A percentile compares a stretch with the other conserved stretches of the same genome.
These are phyloP conservation scores for Agelastica alni DNA, from an alignment of 2,888 invertebrate species.

Conservation along the genomic window DNA sequence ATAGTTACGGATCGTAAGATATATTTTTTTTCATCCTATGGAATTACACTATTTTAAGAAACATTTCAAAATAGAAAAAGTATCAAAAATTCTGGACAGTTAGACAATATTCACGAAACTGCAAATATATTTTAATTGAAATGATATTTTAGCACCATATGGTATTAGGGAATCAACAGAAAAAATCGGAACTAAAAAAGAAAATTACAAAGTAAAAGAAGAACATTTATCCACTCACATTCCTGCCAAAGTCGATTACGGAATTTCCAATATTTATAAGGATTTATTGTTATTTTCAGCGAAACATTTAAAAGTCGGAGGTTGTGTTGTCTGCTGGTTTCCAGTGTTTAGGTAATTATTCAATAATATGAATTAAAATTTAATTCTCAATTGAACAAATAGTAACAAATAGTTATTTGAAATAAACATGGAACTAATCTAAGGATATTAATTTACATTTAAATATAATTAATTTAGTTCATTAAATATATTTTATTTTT, in stretches of 20 bases:
- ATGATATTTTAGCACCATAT: slow-evolving; percentile 87
- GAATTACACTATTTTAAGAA: background rate
- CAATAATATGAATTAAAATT: too few species aligned
- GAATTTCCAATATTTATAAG: slow-evolving; percentile 76
- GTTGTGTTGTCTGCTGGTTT: slow-evolving; percentile 93
- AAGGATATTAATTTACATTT: too few species aligned
- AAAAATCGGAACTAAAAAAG: slow-evolving; percentile 72
- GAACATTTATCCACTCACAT: slow-evolving; percentile 72
- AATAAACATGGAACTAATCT: too few species aligned
- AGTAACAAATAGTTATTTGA: too few species aligned
- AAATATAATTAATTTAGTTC: too few species aligned
- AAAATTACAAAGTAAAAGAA: slow-evolving; percentile 66
- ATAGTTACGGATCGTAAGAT: slow-evolving; percentile 96
- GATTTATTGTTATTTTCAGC: slow-evolving; percentile 88
- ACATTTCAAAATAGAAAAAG: slow-evolving; percentile 3
- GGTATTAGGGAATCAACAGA: slow-evolving; percentile 94
- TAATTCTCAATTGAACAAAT: too few species aligned
- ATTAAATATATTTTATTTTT: too few species aligned
- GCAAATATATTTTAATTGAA: too few species aligned
- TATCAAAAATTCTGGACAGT: too few species aligned
- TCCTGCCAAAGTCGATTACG: slow-evolving; percentile 85
- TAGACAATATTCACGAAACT: too few species aligned
- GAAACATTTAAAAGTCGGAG: slow-evolving; percentile 71
- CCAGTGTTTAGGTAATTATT: slow-evolving; percentile 78
- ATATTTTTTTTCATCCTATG: too few species aligned